These are phyloP conservation scores for Stigmatopora argus DNA, from an alignment of 2,113 vertebrate species.

Conservation along the genomic window DNA sequence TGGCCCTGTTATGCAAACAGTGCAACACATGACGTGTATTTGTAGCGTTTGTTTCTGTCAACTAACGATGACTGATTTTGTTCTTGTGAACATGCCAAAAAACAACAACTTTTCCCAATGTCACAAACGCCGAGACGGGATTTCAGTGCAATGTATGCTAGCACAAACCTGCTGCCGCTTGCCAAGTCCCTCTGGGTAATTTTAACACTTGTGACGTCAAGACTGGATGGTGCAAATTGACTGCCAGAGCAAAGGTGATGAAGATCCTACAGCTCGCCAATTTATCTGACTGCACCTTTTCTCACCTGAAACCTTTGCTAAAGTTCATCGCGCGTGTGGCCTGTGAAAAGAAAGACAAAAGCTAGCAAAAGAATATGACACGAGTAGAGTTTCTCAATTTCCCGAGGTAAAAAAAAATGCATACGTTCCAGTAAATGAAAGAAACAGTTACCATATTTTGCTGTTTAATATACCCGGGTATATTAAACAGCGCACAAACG, in stretches of 20 bases:
- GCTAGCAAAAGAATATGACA: not conserved
- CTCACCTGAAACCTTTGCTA: not conserved
- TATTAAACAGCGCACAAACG: too few relatives aligned
- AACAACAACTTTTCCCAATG: not conserved
- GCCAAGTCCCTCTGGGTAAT: not conserved
- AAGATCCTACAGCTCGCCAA: not conserved
- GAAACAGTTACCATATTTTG: too few relatives aligned
- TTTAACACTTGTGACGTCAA: not conserved
- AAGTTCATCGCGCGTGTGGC: conserved; percentile 3
- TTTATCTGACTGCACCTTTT: not conserved
- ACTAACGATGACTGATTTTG: not conserved
- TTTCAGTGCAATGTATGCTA: conserved; percentile 3
- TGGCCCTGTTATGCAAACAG: too few relatives aligned
- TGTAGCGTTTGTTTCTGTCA: too few relatives aligned
- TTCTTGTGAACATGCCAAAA: not conserved
- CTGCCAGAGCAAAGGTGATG: not conserved
- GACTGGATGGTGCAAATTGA: not conserved
- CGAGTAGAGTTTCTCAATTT: not conserved
- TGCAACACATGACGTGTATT: too few relatives aligned
- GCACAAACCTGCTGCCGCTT: not conserved
- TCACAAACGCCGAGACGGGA: not conserved
- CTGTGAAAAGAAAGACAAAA: not conserved
- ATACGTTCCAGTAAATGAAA: too few relatives aligned
- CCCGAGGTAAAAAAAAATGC: too few relatives aligned
- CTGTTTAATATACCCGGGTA: too few relatives aligned